Base-by-base conservation (phyloP, 2,797 vertebrate species). In the Gallinago solitaria region DNA sequence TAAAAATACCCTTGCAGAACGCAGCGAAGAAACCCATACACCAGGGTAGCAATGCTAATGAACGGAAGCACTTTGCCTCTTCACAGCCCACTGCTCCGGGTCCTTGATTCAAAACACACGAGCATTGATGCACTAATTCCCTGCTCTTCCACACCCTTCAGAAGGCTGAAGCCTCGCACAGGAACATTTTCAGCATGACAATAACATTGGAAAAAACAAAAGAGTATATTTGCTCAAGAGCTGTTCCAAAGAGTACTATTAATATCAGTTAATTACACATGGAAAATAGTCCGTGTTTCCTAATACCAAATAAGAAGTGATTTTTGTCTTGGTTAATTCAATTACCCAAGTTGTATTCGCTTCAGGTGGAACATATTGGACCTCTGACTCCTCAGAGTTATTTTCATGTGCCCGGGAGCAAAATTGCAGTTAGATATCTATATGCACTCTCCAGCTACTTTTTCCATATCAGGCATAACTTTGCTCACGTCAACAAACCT, bases 351-450 rank as follows among this genome's bases (percentile, higher is more conserved):
- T 70, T 59, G 5, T 11, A 39, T 73, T 83, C 1, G 0, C 30
- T 80, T 82, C 28, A 76, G 24, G n/a, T 93, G 74, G 73, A 93
- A 86, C 28, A 70, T 13, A 59, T 0, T 79, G 59, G 80, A 95
- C 73, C 79, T 88, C 67, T 90, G 83, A 87, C 77, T 88, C 35
- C 89, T 89, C 83, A 88, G 51, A 76, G 56, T 88, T 67, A 93
- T 94, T 90, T 93, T 90, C 86, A 90, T 11, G 39, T 74, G 77
- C 89, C 91, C 83, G 24, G 64, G 45, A 91, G 91, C 83, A 88
- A 88, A 94, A 82, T 68, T 90, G 35, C 70, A 59, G 80, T 81
- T 82, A 37, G 30, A 41, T n/a, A 67, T 70, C 74, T 69, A 41
- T 10, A 71, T 59, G 57, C 67, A 81, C 35, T 76, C 80, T 69